These are phyloP conservation scores for Celastrina argiolus DNA, from an alignment of 2,888 invertebrate species.

Conservation along the genomic window DNA sequence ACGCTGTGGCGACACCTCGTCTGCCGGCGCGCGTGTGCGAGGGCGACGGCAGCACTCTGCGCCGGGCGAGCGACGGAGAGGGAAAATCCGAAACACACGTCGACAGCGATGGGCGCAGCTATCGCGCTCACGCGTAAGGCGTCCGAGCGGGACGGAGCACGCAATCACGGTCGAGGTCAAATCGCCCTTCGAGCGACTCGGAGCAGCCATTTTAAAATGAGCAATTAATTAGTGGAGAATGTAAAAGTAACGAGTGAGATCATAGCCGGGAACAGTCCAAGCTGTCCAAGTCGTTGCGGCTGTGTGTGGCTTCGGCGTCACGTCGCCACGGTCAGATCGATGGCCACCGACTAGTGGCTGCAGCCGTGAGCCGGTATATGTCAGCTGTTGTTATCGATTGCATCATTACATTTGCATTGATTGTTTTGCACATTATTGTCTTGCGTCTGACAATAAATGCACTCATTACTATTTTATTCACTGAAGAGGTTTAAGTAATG, in stretches of 20 bases:
- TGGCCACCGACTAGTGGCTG: neutral
- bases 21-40: constrained; percentile 38
- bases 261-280: neutral
- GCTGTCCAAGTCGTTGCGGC: neutral
- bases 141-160: constrained; percentile 18
- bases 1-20: constrained; percentile 43
- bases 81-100: constrained; percentile 10
- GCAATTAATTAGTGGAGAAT: constrained; percentile 28
- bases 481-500: too few relatives aligned
- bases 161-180: constrained; percentile 30
- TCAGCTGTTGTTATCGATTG: constrained; percentile 1
- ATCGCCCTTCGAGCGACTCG: constrained; percentile 33
- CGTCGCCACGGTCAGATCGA: neutral
- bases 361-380: neutral
- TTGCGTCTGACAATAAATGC: neutral
- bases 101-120: neutral
- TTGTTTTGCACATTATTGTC: neutral
- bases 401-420: neutral
- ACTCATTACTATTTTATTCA: neutral
- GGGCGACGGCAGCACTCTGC: constrained; percentile 27
- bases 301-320: neutral
- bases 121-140: constrained; percentile 17
- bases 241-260: constrained; percentile 25
- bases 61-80: constrained; percentile 21
- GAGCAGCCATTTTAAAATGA: constrained; percentile 31